Conservation (phyloP, 2,888 invertebrate genomes). For the Aphidoletes aphidimyza region DNA sequence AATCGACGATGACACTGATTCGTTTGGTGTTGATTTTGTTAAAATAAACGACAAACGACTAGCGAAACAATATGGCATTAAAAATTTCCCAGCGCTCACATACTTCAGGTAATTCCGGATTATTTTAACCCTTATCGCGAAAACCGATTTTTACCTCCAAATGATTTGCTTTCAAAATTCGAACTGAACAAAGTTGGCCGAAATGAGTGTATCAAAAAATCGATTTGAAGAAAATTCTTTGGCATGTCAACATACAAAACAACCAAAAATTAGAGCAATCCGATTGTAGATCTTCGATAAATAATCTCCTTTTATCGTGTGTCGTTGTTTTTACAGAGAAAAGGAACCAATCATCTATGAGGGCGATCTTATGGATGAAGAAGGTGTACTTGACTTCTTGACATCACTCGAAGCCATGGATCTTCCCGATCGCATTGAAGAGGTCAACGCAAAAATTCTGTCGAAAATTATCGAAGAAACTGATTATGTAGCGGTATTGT, state of each 20-base stretch:
- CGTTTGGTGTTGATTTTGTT: conserved; percentile 93
- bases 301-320: neutral
- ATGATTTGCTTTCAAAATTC: neutral
- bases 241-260: neutral
- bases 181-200: neutral
- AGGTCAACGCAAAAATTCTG: conserved; percentile 90
- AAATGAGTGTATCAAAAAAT: conserved; percentile 28
- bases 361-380: conserved; percentile 96
- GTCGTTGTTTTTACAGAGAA: conserved; percentile 71
- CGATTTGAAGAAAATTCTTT: conserved; percentile 29
- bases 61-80: conserved; percentile 96
- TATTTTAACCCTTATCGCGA: neutral
- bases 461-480: conserved; percentile 91
- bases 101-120: conserved; percentile 74
- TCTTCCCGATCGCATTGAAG: conserved; percentile 93
- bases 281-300: no score
- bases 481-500: conserved; percentile 90
- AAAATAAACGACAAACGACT: conserved; percentile 96
- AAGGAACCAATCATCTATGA: conserved; percentile 96
- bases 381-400: conserved; percentile 90
- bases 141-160: neutral
- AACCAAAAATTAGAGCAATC: no score
- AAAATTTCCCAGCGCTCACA: conserved; percentile 94
- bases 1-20: conserved; percentile 95
- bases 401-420: conserved; percentile 96